A percentile compares a stretch with the other conserved stretches of the same genome.
Evolutionary conservation across 2,888 invertebrate genomes (phyloP).

Genomic region (Leptopterna dolabrata): DNA sequence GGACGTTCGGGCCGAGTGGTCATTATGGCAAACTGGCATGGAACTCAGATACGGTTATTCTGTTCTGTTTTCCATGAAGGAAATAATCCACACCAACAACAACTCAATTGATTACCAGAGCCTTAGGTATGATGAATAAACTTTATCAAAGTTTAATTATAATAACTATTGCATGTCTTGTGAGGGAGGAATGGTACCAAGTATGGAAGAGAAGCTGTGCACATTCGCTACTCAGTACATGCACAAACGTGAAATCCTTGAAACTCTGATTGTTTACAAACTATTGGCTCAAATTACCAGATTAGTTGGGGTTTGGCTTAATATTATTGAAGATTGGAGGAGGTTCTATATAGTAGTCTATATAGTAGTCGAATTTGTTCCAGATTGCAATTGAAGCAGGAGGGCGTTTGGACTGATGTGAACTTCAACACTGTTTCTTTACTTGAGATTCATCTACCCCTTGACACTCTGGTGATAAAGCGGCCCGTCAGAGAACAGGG

Average conservation of each 20-base stretch:
- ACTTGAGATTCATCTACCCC: conserved; percentile 86
- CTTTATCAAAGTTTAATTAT: no score
- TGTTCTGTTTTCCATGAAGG: conserved; percentile 83
- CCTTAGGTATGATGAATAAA: conserved; percentile 59
- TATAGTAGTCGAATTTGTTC: no score
- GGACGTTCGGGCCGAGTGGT: conserved; percentile 86
- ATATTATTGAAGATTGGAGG: no score
- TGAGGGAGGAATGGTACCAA: no score
- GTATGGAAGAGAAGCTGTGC: no score
- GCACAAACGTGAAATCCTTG: no score
- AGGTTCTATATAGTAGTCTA: no score
- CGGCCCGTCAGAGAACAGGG: conserved; percentile 68
- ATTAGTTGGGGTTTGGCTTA: no score
- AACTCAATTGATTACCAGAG: conserved; percentile 71
- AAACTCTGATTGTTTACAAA: no score
- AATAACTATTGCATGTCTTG: no score
- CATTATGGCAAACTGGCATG: conserved; percentile 93
- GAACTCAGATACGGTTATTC: conserved; percentile 84
- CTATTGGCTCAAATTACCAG: no score
- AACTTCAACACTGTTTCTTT: conserved; percentile 84
- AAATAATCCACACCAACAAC: conserved; percentile 74
- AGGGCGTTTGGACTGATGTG: conserved; percentile 87
- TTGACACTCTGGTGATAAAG: conserved; percentile 74
- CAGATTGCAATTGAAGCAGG: conserved; percentile 75
- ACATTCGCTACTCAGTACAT: no score